Evolutionary conservation across 2,113 vertebrate genomes (phyloP), one percentile per base, ranked within the genome.

Genomic region (Crocuta crocuta): DNA sequence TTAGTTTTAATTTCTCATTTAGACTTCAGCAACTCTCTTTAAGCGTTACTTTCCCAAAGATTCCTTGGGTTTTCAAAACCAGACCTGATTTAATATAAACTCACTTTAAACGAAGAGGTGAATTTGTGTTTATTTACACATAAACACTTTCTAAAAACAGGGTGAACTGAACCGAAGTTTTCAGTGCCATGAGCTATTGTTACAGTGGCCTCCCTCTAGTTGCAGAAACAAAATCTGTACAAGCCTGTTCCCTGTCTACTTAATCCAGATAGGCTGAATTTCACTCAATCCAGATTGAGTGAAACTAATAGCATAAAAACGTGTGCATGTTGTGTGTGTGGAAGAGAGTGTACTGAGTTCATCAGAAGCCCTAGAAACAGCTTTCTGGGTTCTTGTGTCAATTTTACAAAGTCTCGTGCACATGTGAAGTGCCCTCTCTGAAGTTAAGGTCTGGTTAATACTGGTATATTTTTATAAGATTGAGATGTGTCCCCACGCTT

Each of bases 401-500:
- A 83, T 98, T 98, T 98, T 98, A 97, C 90, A 96, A 96, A 98
- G 98, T 99, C n/a, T 97, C 2, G 23, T 98, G 98, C 98, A 98
- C 98, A 92, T 98, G 98, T 99, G 94, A 99, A 98, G 98, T 98
- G 97, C 99, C 98, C 98, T 98, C 95, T 93, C 98, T 97, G 97
- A 98, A 96, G 97, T 58, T 97, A 99, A 98, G 96, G 97, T 98
- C 99, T 98, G 97, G 98, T 99, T 99, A 98, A 99, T 98, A 98
- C 94, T 98, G 98, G 98, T 99, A 98, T 99, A 99, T 99, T 99
- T 99, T 99, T 99, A 99, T 99, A 99, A 98, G 98, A 98, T 94
- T 98, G 73, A 98, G 98, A 98, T 97, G 97, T 87, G 97, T 98
- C 98, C 97, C 98, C 98, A 98, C 98, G 97, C 98, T 97, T 98